A percentile compares a stretch with the other conserved stretches of the same genome.
phyloP scores from a whole-genome alignment of 2,888 invertebrate genomes.

The Drosophila kokeensis region DNA sequence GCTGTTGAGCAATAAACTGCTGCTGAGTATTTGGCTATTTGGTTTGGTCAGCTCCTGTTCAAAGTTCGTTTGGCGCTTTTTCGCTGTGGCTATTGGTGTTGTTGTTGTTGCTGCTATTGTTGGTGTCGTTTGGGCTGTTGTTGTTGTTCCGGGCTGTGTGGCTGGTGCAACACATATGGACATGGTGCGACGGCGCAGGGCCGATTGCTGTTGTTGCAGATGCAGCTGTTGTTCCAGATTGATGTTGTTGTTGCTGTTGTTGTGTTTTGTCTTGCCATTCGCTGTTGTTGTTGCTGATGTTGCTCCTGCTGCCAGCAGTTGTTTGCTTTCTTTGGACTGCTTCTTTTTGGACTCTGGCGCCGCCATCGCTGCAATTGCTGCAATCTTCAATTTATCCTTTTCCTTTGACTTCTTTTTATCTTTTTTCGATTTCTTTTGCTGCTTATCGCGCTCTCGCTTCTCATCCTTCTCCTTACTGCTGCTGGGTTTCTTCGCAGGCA shows the following conservation, averaged over 20 bases:
- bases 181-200: slow-evolving; percentile 71
- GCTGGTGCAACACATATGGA: slow-evolving; percentile 64
- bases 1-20: slow-evolving; percentile 66
- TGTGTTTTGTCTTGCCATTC: slow-evolving; percentile 69
- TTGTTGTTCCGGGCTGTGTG: slow-evolving; percentile 15
- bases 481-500: slow-evolving; percentile 43
- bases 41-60: slow-evolving; percentile 81
- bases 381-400: slow-evolving; percentile 58
- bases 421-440: slow-evolving; percentile 64
- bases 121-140: slow-evolving; percentile 34
- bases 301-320: slow-evolving; percentile 29
- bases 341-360: slow-evolving; percentile 44
- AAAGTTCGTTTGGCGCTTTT: slow-evolving; percentile 86
- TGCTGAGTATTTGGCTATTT: slow-evolving; percentile 71
- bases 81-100: slow-evolving; percentile 46
- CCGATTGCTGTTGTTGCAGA: slow-evolving; percentile 45
- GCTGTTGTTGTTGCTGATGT: slow-evolving; percentile 33
- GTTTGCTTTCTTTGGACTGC: slow-evolving; percentile 31
- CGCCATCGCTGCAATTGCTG: slow-evolving; percentile 19
- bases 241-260: slow-evolving; percentile 14
- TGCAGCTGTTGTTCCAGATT: slow-evolving; percentile 19
- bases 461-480: slow-evolving; percentile 64
- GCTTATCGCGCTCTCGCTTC: slow-evolving; percentile 64
- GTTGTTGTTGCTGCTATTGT: slow-evolving; percentile 35
- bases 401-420: slow-evolving; percentile 72